Evolutionary conservation across 2,888 invertebrate genomes (phyloP).

Genomic region (Sceliomorpha sp.): DNA sequence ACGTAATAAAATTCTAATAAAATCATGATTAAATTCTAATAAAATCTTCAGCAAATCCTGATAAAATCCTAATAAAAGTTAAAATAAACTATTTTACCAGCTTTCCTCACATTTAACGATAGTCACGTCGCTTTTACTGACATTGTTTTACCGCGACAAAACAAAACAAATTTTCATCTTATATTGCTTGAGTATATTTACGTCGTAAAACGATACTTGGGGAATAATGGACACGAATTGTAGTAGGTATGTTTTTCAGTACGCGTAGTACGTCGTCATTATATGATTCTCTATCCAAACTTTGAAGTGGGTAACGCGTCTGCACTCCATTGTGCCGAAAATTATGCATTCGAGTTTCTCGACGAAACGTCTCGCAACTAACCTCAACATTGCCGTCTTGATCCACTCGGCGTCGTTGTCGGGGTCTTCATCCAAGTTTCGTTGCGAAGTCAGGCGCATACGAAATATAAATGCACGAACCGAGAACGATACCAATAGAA

Average conservation of each 20-base stretch:
- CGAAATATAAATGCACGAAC: slow-evolving; percentile 17
- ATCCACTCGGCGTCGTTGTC: slow-evolving; percentile 25
- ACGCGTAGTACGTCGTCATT: slow-evolving; percentile 6
- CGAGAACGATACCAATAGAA: slow-evolving; percentile 12
- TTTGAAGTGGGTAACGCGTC: slow-evolving; percentile 63
- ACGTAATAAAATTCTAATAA: no score
- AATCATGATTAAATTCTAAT: no score
- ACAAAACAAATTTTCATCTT: no score
- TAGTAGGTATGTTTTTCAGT: slow-evolving; percentile 23
- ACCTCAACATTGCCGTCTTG: slow-evolving; percentile 55
- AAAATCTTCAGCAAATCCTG: no score
- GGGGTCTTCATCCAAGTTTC: slow-evolving; percentile 56
- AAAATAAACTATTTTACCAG: no score
- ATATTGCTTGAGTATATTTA: no score
- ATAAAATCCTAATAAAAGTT: no score
- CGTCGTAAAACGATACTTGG: no score
- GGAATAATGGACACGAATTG: no score
- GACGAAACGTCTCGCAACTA: slow-evolving; percentile 59
- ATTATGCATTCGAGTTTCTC: slow-evolving; percentile 52
- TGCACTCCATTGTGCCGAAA: slow-evolving; percentile 62
- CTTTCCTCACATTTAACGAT: no score
- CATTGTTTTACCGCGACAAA: no score
- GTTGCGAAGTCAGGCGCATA: slow-evolving; percentile 13
- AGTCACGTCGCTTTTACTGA: no score
- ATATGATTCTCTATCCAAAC: slow-evolving; percentile 60